phyloP scores from a whole-genome alignment of 2,113 vertebrate genomes.

The Microtus richardsoni region DNA sequence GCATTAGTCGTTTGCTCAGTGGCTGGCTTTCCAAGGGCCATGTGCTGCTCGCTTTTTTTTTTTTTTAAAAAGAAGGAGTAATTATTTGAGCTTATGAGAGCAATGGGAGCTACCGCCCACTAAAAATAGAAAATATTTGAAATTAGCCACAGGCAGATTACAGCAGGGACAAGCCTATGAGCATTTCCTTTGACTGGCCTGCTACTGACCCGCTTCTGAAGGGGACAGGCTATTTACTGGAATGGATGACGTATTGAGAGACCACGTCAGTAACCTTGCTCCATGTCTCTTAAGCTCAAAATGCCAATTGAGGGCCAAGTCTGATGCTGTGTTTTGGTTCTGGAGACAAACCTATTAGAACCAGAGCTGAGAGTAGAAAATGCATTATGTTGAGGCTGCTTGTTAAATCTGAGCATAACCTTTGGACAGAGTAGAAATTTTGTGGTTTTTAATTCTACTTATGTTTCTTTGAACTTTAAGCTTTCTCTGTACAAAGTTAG shows the following conservation, averaged over 20 bases:
- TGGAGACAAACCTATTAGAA: slow-evolving; percentile 64
- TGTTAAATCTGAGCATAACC: slow-evolving; percentile 59
- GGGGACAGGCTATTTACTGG: slow-evolving; percentile 69
- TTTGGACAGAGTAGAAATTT: slow-evolving; percentile 65
- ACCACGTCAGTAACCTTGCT: background rate
- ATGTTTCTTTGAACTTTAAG: slow-evolving; percentile 65
- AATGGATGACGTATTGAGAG: slow-evolving; percentile 70
- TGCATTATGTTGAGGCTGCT: slow-evolving; percentile 36
- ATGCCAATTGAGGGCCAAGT: slow-evolving; percentile 62
- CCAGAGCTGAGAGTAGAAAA: slow-evolving; percentile 59
- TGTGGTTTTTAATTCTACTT: slow-evolving; percentile 71
- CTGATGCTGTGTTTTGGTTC: slow-evolving; percentile 62
- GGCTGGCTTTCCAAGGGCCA: slow-evolving; percentile 81
- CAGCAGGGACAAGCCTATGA: slow-evolving; percentile 75
- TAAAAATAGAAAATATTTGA: slow-evolving; percentile 82
- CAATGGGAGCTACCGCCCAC: slow-evolving; percentile 74
- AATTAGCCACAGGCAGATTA: slow-evolving; percentile 82
- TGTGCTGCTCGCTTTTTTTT: slow-evolving; percentile 81
- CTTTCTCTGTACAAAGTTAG: background rate
- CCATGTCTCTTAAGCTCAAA: slow-evolving; percentile 52
- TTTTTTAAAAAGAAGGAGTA: slow-evolving; percentile 76
- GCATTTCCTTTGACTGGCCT: slow-evolving; percentile 71
- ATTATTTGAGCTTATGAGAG: slow-evolving; percentile 86
- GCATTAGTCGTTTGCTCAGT: slow-evolving; percentile 83
- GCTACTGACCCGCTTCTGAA: slow-evolving; percentile 80